Evolutionary conservation across 1,140 invertebrate genomes (phyloP), one percentile per base, ranked within the genome.

Genomic region (Listronotus bonariensis): DNA sequence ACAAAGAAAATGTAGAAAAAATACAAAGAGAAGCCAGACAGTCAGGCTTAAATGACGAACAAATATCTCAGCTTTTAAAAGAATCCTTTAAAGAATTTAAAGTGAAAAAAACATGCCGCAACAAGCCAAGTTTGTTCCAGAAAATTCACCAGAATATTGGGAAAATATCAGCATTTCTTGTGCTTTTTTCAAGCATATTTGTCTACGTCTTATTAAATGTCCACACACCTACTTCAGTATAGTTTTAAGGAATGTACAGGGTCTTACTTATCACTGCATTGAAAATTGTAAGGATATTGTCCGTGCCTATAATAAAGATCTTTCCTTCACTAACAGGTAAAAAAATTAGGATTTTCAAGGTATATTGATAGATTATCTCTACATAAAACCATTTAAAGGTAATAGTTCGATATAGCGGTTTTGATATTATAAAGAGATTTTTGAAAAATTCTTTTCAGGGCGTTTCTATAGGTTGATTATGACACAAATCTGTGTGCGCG

Each of bases 261-360:
- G 79, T 0, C 77, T 82, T 32, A 80, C 82, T 17, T 83, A 83
- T 75, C 82, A n/a, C 82, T n/a, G 78, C 81, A 5, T 79, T 83
- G 74, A 80, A 80, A 31, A 72, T 82, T 46, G 75, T 82, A 71
- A 73, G 82, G 1, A 77, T 75, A 31, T 73, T 83, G 67, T 80
- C 80, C 31, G 77, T 83, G 69, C 82, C 82, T 34, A 66, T 84
- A 0, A 81, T 84, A 14, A 78, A 79, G 60, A 66, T 76, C 49
- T 83, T 82, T 74, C 81, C 81, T 12, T 77, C 65, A 32, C 52
- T 79, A 51, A 83, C 82, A 48, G 77, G 73, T 78, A 65, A 26
- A 26, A 26, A 26, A 26, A 26, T 26, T 1, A 26, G 5, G 20
- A 5, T 26, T 26, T 26, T 3, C 20, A 26, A 26, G 20, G 20